Conservation (phyloP, 2,888 invertebrate genomes). For the Plutella xylostella region DNA sequence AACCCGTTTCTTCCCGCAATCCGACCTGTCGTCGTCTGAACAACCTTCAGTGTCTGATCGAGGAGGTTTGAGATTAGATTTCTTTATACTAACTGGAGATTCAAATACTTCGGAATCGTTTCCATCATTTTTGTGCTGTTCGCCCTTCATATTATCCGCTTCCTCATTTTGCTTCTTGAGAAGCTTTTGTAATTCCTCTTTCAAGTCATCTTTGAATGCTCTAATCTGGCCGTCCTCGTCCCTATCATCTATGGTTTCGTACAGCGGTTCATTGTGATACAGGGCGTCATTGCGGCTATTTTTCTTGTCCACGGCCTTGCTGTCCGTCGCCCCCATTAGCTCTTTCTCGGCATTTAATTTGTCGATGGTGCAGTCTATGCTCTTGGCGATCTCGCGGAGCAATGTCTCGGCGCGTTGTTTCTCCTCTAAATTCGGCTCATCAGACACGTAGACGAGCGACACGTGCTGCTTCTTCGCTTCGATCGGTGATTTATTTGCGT, state of each 20-base stretch:
- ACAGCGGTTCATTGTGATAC: constrained; percentile 28
- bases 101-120: constrained; percentile 21
- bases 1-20: constrained; percentile 53
- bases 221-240: constrained; percentile 23
- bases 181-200: constrained; percentile 43
- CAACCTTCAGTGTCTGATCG: constrained; percentile 52
- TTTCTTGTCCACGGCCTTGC: constrained; percentile 24
- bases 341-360: constrained; percentile 36
- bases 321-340: constrained; percentile 48
- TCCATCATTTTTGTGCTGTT: constrained; percentile 15
- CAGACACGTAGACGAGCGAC: constrained; percentile 50
- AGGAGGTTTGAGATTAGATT: constrained; percentile 55
- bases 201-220: constrained; percentile 42
- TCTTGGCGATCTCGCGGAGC: constrained; percentile 52
- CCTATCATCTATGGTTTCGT: constrained; percentile 33
- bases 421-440: constrained; percentile 45
- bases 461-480: constrained; percentile 46
- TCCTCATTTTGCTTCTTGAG: constrained; percentile 22
- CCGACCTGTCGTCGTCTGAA: constrained; percentile 58
- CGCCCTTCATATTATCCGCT: constrained; percentile 18
- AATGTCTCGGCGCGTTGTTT: constrained; percentile 55
- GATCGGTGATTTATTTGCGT: constrained; percentile 41
- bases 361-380: constrained; percentile 56
- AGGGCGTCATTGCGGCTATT: background rate
- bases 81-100: constrained; percentile 38